phyloP scores from a whole-genome alignment of 2,113 vertebrate genomes.

The Nannospalax galili region DNA sequence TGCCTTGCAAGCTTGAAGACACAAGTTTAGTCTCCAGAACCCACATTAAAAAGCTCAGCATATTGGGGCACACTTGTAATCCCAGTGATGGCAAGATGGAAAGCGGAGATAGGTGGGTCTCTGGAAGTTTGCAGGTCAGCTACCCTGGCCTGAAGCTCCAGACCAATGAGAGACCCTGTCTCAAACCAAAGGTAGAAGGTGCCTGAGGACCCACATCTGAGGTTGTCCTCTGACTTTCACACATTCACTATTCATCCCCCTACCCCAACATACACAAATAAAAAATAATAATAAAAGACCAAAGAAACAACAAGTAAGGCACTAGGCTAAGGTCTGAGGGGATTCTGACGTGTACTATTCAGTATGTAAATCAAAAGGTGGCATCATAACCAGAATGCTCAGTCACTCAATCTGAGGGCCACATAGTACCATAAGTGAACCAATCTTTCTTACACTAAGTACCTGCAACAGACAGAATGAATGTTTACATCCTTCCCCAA shows the following conservation, averaged over 20 bases:
- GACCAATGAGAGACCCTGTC: background rate
- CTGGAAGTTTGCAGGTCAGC: background rate
- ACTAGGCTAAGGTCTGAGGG: background rate
- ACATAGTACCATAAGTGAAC: background rate
- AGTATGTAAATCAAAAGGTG: background rate
- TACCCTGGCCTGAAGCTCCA: background rate
- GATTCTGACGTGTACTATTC: constrained; percentile 4
- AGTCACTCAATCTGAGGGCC: background rate
- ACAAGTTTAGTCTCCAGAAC: too few species aligned
- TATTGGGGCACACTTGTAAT: too few species aligned
- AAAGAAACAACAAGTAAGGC: background rate
- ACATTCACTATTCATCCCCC: background rate
- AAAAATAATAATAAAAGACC: background rate
- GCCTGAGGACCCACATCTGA: background rate
- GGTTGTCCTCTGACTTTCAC: background rate
- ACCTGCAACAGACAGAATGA: background rate
- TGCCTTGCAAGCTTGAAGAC: too few species aligned
- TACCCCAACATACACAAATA: background rate
- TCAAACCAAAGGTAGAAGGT: background rate
- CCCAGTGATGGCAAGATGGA: background rate
- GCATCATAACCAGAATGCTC: background rate
- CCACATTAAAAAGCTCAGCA: background rate
- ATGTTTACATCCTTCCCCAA: background rate
- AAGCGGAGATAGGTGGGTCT: background rate
- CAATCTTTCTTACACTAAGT: background rate